Evolutionary conservation across 2,888 invertebrate species (phyloP), one percentile per base, ranked within the genome.

Genomic region (Pterostichus madidus): DNA sequence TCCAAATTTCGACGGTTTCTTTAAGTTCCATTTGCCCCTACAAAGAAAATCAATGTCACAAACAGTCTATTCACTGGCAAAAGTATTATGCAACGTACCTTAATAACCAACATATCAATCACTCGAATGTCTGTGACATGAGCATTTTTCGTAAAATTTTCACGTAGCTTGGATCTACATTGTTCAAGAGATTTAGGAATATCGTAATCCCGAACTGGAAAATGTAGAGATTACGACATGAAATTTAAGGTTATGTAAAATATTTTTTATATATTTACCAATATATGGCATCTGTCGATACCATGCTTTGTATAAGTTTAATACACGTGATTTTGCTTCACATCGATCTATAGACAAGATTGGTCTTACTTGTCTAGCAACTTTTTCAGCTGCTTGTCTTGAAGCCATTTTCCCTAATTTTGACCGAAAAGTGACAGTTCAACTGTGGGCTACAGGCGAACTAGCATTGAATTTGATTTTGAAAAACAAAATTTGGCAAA

Each of bases 11-110:
- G 0, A 94, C 94, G 0, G 94, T 92, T 91, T 99, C 98, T 88
- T 96, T 94, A 24, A 99, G 91, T 87, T 98, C 98, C 97, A 98
- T 97, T 93, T 98, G 98, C 73, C 98, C 98, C 97, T 97, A 68
- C 44, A 59, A 52, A 39, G n/a, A 49, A 15, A 17, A 32, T 15
- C 39, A n/a, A n/a, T 80, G 11, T 44, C 44, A 8, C 11, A 44
- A 71, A 8, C 11, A 44, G 44, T 6, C 13, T n/a, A 71, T 0
- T 24, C 4, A 15, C 31, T 44, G 24, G 10, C 11, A 73, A n/a
- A 13, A 35, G 8, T 46, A 39, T 83, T 83, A 83, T 83, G 77
- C 77, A 83, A 85, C 86, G 88, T 91, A 97, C 98, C 94, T 98
- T 98, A 83, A 98, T 94, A 61, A 98, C 95, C 83, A 98, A 92